phyloP scores from a whole-genome alignment of 2,113 vertebrate species.

The Argyrosomus japonicus region DNA sequence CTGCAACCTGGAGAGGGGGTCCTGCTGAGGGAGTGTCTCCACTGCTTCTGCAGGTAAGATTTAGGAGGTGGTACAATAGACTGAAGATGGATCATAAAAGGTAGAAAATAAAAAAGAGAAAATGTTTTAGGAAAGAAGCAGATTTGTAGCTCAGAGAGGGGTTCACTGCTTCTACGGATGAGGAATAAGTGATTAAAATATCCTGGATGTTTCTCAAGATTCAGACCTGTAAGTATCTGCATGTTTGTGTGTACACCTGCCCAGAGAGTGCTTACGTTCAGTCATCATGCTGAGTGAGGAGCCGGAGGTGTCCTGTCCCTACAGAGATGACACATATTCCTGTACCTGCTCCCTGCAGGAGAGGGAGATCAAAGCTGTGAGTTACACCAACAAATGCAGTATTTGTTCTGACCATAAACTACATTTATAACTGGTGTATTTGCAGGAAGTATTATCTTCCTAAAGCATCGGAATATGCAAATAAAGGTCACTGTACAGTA shows the following conservation, averaged over 20 bases:
- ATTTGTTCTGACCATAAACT: neutral
- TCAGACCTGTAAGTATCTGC: neutral
- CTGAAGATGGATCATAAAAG: neutral
- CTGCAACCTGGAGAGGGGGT: slow-evolving; percentile 85
- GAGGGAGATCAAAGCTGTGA: slow-evolving; percentile 90
- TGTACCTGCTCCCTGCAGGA: slow-evolving; percentile 87
- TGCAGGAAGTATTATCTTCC: neutral
- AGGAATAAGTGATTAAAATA: neutral
- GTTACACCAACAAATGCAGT: slow-evolving; percentile 43
- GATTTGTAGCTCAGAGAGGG: neutral
- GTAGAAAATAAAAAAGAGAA: neutral
- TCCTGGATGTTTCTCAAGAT: neutral
- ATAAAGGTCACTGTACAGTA: neutral
- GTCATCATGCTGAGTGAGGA: slow-evolving; percentile 88
- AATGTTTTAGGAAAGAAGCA: neutral
- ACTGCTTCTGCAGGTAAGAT: slow-evolving; percentile 88
- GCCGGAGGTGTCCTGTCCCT: slow-evolving; percentile 88
- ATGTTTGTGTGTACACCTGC: neutral
- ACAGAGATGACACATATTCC: slow-evolving; percentile 86
- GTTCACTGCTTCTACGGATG: neutral
- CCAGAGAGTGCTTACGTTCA: slow-evolving; percentile 88
- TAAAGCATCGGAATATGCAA: neutral
- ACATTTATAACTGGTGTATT: neutral
- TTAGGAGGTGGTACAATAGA: neutral
- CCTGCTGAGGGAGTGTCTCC: slow-evolving; percentile 89